Conservation (phyloP, 2,888 invertebrate genomes). For the Craniophora ligustri region DNA sequence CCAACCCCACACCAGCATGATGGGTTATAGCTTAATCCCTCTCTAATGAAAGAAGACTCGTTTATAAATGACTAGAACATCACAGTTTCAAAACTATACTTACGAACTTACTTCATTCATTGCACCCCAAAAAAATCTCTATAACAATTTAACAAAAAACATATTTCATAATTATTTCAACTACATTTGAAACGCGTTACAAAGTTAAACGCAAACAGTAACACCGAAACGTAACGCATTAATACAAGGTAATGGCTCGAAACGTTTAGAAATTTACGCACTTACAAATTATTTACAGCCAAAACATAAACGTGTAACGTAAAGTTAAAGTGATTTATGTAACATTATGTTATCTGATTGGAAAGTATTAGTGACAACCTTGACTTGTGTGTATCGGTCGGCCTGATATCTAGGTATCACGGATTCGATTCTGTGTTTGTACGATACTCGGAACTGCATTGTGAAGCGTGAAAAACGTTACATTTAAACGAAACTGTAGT, state of each 20-base stretch:
- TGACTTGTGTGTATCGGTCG: constrained; percentile 28
- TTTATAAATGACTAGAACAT: no score
- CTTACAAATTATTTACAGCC: constrained; percentile 44
- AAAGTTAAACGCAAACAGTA: constrained; percentile 25
- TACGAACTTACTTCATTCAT: no score
- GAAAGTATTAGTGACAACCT: constrained; percentile 16
- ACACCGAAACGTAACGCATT: constrained; percentile 36
- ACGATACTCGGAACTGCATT: no score
- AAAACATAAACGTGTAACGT: constrained; percentile 28
- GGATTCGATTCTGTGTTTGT: constrained; percentile 4
- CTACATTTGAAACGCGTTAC: constrained; percentile 48
- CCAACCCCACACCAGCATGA: no score
- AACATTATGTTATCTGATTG: constrained; percentile 12
- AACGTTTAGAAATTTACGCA: constrained; percentile 37
- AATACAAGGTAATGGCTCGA: constrained; percentile 44
- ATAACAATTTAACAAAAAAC: constrained; percentile 5
- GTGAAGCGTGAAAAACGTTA: no score
- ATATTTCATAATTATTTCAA: constrained; percentile 54
- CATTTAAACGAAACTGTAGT: no score
- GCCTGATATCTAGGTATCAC: background rate
- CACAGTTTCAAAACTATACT: no score
- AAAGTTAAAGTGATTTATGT: constrained; percentile 27
- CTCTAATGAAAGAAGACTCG: no score
- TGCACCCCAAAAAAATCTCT: constrained; percentile 15
- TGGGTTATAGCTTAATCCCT: no score